Conservation (phyloP, 2,113 vertebrate species). For the Puntigrus tetrazona region DNA sequence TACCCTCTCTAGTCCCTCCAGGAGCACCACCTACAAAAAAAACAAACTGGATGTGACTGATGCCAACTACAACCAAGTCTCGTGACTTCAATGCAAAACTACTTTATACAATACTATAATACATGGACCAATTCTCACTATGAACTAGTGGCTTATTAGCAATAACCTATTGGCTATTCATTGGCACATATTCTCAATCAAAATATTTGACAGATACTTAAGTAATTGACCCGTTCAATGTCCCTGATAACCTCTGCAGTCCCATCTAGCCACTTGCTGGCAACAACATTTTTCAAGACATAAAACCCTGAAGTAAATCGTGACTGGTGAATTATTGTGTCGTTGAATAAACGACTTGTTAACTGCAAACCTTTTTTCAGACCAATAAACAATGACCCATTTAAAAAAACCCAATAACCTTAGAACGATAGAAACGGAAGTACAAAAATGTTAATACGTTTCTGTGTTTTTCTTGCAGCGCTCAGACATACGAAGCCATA, state of each 20-base stretch:
- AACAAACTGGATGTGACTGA: not conserved
- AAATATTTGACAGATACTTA: not conserved
- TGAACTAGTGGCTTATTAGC: too few species aligned
- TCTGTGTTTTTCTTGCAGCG: not conserved
- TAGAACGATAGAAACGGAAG: not conserved
- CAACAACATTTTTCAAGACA: not conserved
- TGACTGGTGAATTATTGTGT: not conserved
- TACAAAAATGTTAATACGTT: not conserved
- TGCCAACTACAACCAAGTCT: not conserved
- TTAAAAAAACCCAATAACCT: not conserved
- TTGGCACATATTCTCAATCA: too few species aligned
- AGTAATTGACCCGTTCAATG: not conserved
- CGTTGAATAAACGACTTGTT: not conserved
- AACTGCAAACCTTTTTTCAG: not conserved
- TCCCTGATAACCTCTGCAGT: not conserved
- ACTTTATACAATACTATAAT: too few species aligned
- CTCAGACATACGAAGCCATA: not conserved
- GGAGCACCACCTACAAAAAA: slow-evolving; percentile 81
- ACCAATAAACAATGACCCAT: not conserved
- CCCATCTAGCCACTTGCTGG: not conserved
- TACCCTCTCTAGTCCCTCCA: slow-evolving; percentile 90
- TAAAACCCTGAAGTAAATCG: not conserved
- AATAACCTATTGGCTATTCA: too few species aligned
- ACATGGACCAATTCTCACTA: too few species aligned
- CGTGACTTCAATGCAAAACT: not conserved